Evolutionary conservation across 2,888 invertebrate species (phyloP), one percentile per base, ranked within the genome.

Genomic region (Chamaedrilus cognettii): DNA sequence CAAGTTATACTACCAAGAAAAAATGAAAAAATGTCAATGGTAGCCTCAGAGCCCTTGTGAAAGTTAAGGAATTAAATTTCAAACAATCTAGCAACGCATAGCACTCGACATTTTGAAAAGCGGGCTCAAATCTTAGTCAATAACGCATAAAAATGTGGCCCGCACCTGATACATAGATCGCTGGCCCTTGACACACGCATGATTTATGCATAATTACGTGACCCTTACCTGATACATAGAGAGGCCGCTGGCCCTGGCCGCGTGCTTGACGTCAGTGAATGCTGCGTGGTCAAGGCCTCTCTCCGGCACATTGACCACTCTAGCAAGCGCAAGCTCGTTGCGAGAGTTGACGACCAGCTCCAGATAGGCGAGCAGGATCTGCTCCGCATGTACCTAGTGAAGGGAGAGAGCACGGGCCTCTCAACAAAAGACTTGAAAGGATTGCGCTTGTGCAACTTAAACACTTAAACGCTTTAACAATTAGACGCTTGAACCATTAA

Each of bases 201-300:
- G n/a, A n/a, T n/a, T n/a, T n/a, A n/a, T n/a, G n/a, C n/a, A n/a
- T n/a, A n/a, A n/a, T n/a, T n/a, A n/a, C n/a, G n/a, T n/a, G n/a
- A n/a, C n/a, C n/a, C n/a, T 42, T 42, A 80, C 82, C 79, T 81
- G 82, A 65, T 79, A 83, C 79, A 83, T 81, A 7, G 83, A 78
- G 73, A 83, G 77, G 32, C 73, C 67, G 55, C 75, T 72, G 32
- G 68, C 64, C 35, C 75, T 67, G 30, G 83, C 74, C 31, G 74
- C 72, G 65, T 78, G 78, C 67, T 82, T 83, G 26, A 83, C 70
- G 32, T 75, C 77, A n/a, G 82, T 83, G 70, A 83, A 83, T 11
- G 82, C 82, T 33, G 71, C 61, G 62, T 82, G 81, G 61, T 79
- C 77, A 3, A 83, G 71, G 42, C 77, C 79, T 64, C 83, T 73